A percentile compares a stretch with the other conserved stretches of the same genome.
phyloP scores from a whole-genome alignment of 2,888 invertebrate species.

The Cancer borealis region DNA sequence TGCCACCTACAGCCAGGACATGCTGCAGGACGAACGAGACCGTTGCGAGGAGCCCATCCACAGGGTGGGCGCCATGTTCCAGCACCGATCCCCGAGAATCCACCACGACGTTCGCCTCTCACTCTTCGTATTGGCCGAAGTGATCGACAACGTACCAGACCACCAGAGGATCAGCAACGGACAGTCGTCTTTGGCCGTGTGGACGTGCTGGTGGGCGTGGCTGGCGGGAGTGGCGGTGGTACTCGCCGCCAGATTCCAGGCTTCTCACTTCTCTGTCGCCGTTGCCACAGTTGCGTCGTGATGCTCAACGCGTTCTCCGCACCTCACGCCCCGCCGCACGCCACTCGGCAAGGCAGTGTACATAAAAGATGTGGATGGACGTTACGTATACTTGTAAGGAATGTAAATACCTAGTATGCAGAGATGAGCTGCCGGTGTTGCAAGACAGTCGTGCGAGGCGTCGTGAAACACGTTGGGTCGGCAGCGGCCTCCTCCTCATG shows the following conservation, averaged over 20 bases:
- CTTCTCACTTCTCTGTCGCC: neutral
- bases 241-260: slow-evolving; percentile 31
- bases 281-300: slow-evolving; percentile 41
- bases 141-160: slow-evolving; percentile 74
- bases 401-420: slow-evolving; percentile 29
- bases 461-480: slow-evolving; percentile 27
- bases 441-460: slow-evolving; percentile 33
- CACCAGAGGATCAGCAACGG: slow-evolving; percentile 66
- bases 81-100: slow-evolving; percentile 60
- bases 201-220: slow-evolving; percentile 65
- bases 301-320: slow-evolving; percentile 29
- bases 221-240: slow-evolving; percentile 33
- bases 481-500: slow-evolving; percentile 28
- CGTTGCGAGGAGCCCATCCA: slow-evolving; percentile 62
- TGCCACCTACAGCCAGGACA: slow-evolving; percentile 63
- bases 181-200: slow-evolving; percentile 39
- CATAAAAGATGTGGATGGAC: neutral
- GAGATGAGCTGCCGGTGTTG: slow-evolving; percentile 39
- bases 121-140: slow-evolving; percentile 76
- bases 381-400: slow-evolving; percentile 22
- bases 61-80: slow-evolving; percentile 71
- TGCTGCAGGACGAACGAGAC: slow-evolving; percentile 75
- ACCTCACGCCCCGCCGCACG: neutral
- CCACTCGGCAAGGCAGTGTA: slow-evolving; percentile 2
- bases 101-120: slow-evolving; percentile 76